Percentiles rank a stretch among this genome's conserved stretches.
Conservation (phyloP, 2,113 vertebrate genomes). For the Myotis yumanensis region DNA sequence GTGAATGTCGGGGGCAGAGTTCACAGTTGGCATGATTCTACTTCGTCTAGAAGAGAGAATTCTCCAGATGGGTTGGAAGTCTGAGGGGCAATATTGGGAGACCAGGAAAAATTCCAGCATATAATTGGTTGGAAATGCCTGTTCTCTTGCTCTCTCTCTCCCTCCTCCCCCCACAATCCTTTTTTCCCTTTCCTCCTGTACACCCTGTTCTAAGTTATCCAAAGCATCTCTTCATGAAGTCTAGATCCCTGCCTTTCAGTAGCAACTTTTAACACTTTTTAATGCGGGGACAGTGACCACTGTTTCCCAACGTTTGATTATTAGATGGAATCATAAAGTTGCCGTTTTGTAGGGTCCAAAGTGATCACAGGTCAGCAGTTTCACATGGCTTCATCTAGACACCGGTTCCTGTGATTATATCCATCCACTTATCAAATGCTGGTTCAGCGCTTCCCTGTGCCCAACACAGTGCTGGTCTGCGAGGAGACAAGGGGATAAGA, state of each 20-base stretch:
- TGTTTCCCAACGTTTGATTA: background rate
- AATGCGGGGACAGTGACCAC: background rate
- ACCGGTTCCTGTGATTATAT: background rate
- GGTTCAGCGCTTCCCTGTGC: background rate
- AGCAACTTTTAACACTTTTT: background rate
- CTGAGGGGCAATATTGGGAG: conserved; percentile 31
- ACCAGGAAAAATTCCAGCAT: background rate
- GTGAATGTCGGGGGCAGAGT: background rate
- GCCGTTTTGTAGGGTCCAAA: background rate
- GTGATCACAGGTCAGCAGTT: background rate
- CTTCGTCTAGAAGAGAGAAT: conserved; percentile 52
- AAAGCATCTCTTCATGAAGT: background rate
- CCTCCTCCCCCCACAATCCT: background rate
- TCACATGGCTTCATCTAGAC: background rate
- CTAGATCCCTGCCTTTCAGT: background rate
- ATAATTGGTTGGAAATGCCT: conserved; percentile 49
- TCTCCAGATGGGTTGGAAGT: conserved; percentile 67
- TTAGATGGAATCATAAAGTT: background rate
- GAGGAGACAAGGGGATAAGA: background rate
- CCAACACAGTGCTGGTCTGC: too few relatives aligned
- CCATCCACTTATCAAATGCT: background rate
- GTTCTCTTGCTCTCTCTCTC: background rate
- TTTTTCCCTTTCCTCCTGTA: background rate
- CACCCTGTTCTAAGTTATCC: background rate
- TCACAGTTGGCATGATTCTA: conserved; percentile 9